Conservation (phyloP, 2,888 invertebrate genomes). For the Lumbricus terrestris region DNA sequence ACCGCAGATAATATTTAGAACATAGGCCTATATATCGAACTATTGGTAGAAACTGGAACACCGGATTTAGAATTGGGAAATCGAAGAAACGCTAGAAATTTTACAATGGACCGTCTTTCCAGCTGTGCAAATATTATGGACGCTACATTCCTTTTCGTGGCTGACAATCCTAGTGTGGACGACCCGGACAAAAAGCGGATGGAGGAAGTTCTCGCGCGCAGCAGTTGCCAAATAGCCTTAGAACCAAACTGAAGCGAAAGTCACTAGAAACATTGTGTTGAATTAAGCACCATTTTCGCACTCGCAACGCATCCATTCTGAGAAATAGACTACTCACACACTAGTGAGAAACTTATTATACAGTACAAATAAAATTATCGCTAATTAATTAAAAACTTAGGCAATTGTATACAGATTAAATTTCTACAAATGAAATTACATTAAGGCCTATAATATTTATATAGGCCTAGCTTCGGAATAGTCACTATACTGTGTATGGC, state of each 20-base stretch:
- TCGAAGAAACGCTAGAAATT: background rate
- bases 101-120: background rate
- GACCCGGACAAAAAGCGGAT: background rate
- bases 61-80: background rate
- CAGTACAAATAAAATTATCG: no score
- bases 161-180: background rate
- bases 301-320: background rate
- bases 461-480: no score
- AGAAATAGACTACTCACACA: no score
- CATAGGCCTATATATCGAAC: background rate
- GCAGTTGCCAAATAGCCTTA: no score
- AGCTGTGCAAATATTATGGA: slow-evolving; percentile 3
- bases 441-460: no score
- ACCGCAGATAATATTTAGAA: background rate
- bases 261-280: background rate
- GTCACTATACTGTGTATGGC: no score
- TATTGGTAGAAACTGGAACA: background rate
- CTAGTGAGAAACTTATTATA: no score
- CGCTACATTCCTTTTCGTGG: background rate
- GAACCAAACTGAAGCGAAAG: no score
- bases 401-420: no score
- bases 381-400: no score
- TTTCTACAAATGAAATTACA: no score
- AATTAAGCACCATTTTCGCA: background rate
- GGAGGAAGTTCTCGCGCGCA: background rate